These are phyloP conservation scores for Agrochola lychnidis DNA, from an alignment of 2,888 invertebrate genomes.

Conservation along the genomic window DNA sequence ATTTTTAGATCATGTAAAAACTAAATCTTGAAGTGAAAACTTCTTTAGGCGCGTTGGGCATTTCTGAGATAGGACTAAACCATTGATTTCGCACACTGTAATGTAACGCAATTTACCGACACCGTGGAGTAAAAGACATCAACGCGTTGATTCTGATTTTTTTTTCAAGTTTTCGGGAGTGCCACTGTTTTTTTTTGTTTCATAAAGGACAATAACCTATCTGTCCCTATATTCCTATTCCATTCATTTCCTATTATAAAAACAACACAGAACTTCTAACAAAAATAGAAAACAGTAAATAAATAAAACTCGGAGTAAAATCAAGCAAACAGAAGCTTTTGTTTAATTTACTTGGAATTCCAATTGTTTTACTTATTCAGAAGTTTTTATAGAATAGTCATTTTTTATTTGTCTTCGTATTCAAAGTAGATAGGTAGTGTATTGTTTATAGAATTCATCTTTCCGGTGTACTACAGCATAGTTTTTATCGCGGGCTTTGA, in stretches of 20 bases:
- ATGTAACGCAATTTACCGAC: too few species aligned
- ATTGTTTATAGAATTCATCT: conserved; percentile 1
- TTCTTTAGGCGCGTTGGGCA: too few species aligned
- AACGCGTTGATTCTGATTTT: too few species aligned
- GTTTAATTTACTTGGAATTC: neutral
- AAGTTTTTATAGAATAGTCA: neutral
- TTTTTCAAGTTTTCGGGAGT: too few species aligned
- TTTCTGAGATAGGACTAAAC: too few species aligned
- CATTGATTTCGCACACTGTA: too few species aligned
- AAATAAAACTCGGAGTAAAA: neutral
- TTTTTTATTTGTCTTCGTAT: neutral
- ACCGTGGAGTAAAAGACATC: too few species aligned
- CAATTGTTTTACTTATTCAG: neutral
- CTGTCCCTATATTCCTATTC: neutral
- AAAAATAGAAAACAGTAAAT: neutral
- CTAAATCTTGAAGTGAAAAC: neutral
- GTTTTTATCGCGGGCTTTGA: too few species aligned
- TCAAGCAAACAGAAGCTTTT: neutral
- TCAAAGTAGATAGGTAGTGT: neutral
- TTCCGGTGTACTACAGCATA: neutral
- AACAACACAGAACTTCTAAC: neutral
- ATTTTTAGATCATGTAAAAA: neutral
- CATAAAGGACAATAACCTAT: neutral
- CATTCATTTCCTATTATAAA: neutral
- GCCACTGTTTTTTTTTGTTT: neutral